A percentile compares a stretch with the other conserved stretches of the same genome.
phyloP scores from a whole-genome alignment of 1,140 invertebrate genomes.

The Sycophila sp. region DNA sequence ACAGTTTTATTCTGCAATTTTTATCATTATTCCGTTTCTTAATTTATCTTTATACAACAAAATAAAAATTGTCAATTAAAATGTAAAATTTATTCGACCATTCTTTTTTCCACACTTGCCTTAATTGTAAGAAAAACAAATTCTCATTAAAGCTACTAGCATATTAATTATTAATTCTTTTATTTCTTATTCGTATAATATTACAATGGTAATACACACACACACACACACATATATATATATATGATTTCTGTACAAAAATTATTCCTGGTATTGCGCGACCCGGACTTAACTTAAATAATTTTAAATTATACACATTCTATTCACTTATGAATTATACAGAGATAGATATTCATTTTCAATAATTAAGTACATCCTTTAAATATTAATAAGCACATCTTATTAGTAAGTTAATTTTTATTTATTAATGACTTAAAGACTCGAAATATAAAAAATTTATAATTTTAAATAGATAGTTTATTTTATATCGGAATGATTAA shows the following conservation, averaged over 20 bases:
- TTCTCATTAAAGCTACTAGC: no score
- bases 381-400: background rate
- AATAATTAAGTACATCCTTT: slow-evolving; percentile 2
- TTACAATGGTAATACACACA: slow-evolving; percentile 45
- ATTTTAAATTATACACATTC: slow-evolving; percentile 22
- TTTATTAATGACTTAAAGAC: slow-evolving; percentile 9
- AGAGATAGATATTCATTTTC: background rate
- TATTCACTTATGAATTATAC: slow-evolving; percentile 2
- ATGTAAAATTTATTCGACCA: background rate
- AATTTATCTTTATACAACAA: slow-evolving; percentile 16
- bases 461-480: background rate
- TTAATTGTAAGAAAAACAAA: no score
- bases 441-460: background rate
- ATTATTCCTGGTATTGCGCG: slow-evolving; percentile 18
- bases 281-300: background rate
- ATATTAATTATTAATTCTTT: no score
- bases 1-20: slow-evolving; percentile 17
- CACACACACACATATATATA: no score
- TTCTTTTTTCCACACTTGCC: no score
- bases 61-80: background rate
- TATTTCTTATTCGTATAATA: no score
- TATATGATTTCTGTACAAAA: slow-evolving; percentile 60
- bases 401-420: background rate
- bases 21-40: no score
- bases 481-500: background rate